phyloP scores from a whole-genome alignment of 2,888 invertebrate genomes.

The Eueremaeus valkanovi region DNA sequence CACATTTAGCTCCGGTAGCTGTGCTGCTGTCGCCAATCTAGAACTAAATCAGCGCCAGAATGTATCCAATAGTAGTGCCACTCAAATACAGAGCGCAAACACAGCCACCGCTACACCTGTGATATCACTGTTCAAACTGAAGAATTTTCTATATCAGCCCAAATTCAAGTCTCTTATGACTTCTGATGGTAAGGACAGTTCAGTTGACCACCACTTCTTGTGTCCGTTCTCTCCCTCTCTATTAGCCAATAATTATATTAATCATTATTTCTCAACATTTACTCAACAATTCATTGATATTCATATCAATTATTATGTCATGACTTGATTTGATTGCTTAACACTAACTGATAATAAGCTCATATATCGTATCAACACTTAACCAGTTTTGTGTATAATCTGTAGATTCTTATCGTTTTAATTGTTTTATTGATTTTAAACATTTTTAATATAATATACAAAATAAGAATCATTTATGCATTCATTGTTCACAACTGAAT shows the following conservation, averaged over 20 bases:
- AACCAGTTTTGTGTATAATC: too few relatives aligned
- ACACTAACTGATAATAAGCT: background rate
- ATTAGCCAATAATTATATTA: too few relatives aligned
- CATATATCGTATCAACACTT: too few relatives aligned
- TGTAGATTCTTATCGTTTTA: too few relatives aligned
- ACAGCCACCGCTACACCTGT: constrained; percentile 47
- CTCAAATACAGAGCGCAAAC: constrained; percentile 18
- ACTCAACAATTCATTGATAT: background rate
- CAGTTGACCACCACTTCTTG: background rate
- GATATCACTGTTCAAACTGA: constrained; percentile 48
- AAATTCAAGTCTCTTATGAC: constrained; percentile 45
- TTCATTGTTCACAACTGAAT: background rate
- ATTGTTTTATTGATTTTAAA: too few relatives aligned
- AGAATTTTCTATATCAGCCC: constrained; percentile 48
- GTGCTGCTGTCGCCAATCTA: constrained; percentile 13
- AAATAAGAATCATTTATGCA: too few relatives aligned
- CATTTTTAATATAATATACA: too few relatives aligned
- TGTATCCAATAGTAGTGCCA: constrained; percentile 14
- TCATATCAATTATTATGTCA: background rate
- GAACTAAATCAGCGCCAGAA: constrained; percentile 26
- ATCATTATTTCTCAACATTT: too few relatives aligned
- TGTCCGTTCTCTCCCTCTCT: too few relatives aligned
- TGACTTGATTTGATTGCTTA: too few relatives aligned
- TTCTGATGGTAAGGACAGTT: constrained; percentile 35
- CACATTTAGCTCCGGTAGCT: constrained; percentile 9